Percentiles rank a stretch among this genome's conserved stretches.
These are phyloP conservation scores for Drosophila bipectinata DNA, from an alignment of 1,140 invertebrate genomes.

Conservation along the genomic window DNA sequence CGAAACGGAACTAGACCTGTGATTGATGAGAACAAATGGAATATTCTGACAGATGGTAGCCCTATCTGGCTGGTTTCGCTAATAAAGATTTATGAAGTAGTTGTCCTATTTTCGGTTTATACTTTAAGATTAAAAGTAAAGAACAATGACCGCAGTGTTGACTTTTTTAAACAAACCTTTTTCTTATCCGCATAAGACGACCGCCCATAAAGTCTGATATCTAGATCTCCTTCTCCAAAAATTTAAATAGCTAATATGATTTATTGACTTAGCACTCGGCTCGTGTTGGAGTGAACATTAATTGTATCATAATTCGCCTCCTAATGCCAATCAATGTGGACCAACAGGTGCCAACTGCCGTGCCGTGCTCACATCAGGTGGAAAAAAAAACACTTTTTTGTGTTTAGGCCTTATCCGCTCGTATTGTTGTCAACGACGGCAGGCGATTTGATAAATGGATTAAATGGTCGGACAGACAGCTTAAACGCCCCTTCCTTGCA, in stretches of 20 bases:
- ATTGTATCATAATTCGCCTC: slow-evolving; percentile 40
- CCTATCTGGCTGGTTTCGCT: neutral
- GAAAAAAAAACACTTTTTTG: slow-evolving; percentile 3
- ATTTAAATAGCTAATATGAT: slow-evolving; percentile 10
- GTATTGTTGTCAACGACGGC: slow-evolving; percentile 38
- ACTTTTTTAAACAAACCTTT: neutral
- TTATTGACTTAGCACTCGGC: slow-evolving; percentile 7
- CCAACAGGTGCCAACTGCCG: no score
- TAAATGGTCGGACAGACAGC: slow-evolving; percentile 20
- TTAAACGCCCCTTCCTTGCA: slow-evolving; percentile 33
- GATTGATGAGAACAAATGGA: neutral
- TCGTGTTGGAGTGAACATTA: slow-evolving; percentile 31
- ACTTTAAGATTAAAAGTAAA: neutral
- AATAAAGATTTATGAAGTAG: neutral
- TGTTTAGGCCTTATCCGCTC: slow-evolving; percentile 14
- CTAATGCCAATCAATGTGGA: slow-evolving; percentile 38
- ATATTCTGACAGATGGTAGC: neutral
- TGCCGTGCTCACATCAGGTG: slow-evolving; percentile 13
- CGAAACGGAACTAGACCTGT: neutral
- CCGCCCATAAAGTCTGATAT: neutral
- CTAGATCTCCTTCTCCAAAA: slow-evolving; percentile 27
- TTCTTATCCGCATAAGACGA: neutral
- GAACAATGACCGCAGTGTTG: no score
- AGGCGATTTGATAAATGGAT: slow-evolving; percentile 39
- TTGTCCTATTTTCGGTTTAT: neutral